A percentile compares a stretch with the other conserved stretches of the same genome.
phyloP scores from a whole-genome alignment of 2,797 vertebrate species.

The Pterois miles region DNA sequence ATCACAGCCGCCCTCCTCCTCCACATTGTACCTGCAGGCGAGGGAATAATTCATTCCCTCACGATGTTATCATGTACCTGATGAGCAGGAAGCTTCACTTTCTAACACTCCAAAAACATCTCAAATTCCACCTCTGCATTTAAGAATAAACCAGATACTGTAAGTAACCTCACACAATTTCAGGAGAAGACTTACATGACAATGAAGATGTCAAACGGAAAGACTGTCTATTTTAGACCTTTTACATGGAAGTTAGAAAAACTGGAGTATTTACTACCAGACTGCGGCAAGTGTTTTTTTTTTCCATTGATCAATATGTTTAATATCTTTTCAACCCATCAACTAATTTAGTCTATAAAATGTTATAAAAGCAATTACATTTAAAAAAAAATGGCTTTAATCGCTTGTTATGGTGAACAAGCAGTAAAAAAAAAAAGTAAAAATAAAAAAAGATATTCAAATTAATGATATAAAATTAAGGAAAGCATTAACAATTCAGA shows the following conservation, averaged over 20 bases:
- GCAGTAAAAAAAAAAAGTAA: not conserved
- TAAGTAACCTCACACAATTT: not conserved
- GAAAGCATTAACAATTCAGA: not conserved
- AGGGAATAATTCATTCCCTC: not conserved
- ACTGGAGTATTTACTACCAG: not conserved
- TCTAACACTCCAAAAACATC: not conserved
- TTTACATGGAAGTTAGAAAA: not conserved
- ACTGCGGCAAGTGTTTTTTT: not conserved
- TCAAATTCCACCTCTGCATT: not conserved
- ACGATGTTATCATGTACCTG: not conserved
- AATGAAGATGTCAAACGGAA: too few relatives aligned
- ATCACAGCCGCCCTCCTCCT: constrained; percentile 89
- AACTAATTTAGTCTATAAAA: not conserved
- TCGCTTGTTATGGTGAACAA: not conserved
- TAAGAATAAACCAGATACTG: not conserved
- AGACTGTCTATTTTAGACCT: not conserved
- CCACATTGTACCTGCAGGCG: constrained; percentile 89
- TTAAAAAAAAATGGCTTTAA: too few relatives aligned
- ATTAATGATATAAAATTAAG: not conserved
- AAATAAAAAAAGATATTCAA: not conserved
- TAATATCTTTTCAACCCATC: not conserved
- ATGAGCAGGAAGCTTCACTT: not conserved
- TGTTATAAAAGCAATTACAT: too few relatives aligned
- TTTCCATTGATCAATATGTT: too few relatives aligned
- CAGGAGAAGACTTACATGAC: not conserved